phyloP scores from a whole-genome alignment of 2,888 invertebrate species.

The Lepidonotus clava region DNA sequence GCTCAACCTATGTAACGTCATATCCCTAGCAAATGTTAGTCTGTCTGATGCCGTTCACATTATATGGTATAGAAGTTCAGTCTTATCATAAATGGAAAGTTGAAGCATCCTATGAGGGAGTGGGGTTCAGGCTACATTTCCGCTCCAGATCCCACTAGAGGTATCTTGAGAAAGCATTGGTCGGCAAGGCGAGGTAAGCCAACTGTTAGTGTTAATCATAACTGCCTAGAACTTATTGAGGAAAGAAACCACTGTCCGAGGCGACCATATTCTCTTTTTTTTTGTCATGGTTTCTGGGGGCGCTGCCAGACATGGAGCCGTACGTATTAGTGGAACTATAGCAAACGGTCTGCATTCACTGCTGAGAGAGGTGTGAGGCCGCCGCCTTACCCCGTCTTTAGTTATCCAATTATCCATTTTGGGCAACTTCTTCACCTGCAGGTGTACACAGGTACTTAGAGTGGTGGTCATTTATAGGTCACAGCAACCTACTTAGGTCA shows the following conservation, averaged over 20 bases:
- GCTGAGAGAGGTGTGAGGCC: background rate
- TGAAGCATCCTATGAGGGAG: conserved; percentile 38
- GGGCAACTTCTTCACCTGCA: conserved; percentile 63
- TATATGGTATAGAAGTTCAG: no score
- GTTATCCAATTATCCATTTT: conserved; percentile 63
- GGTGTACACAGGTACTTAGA: conserved; percentile 45
- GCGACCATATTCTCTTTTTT: background rate
- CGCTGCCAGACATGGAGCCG: conserved; percentile 6
- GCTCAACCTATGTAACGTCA: background rate
- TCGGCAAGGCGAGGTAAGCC: conserved; percentile 7
- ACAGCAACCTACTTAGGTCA: background rate
- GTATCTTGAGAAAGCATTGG: conserved; percentile 25
- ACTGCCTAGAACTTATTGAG: conserved; percentile 10
- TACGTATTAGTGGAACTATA: background rate
- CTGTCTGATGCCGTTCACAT: background rate
- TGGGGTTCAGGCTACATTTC: background rate
- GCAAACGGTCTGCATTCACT: conserved; percentile 16
- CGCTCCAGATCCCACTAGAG: conserved; percentile 2
- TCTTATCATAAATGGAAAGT: conserved; percentile 24
- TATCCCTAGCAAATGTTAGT: conserved; percentile 14
- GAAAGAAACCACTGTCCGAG: conserved; percentile 4
- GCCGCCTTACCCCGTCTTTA: conserved; percentile 62
- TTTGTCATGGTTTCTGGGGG: background rate
- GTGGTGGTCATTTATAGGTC: background rate
- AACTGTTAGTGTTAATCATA: conserved; percentile 11